These are phyloP conservation scores for Catocala fraxini DNA, from an alignment of 2,888 invertebrate genomes.

Conservation along the genomic window DNA sequence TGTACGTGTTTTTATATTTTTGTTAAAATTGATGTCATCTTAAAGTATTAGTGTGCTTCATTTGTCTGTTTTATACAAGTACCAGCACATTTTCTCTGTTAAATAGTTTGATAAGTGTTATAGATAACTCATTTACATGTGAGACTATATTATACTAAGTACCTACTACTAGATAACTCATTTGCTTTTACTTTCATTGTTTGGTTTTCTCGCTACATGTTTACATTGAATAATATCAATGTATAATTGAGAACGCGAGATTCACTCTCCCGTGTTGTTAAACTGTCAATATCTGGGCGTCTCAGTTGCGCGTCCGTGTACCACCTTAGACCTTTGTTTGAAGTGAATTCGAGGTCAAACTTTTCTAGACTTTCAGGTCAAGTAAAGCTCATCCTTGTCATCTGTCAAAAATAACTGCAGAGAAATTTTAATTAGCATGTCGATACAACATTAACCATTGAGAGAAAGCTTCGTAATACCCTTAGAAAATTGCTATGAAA, in stretches of 20 bases:
- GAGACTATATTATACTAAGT: no score
- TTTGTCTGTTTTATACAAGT: no score
- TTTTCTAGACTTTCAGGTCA: constrained; percentile 72
- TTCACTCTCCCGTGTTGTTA: constrained; percentile 25
- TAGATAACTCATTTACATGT: constrained; percentile 1
- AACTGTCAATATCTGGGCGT: constrained; percentile 34
- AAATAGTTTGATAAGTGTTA: background rate
- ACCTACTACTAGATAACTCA: background rate
- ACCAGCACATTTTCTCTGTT: no score
- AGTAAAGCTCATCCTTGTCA: constrained; percentile 59
- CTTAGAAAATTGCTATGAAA: constrained; percentile 42
- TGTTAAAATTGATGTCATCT: no score
- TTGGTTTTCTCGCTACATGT: constrained; percentile 20
- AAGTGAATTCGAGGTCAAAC: constrained; percentile 42
- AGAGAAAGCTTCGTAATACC: constrained; percentile 69
- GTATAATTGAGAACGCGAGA: constrained; percentile 19
- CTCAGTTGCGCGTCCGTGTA: constrained; percentile 17
- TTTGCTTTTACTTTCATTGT: constrained; percentile 27
- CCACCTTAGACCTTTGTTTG: constrained; percentile 45
- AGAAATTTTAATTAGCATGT: constrained; percentile 74
- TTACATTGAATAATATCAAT: constrained; percentile 32
- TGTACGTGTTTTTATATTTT: no score
- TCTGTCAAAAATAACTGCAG: constrained; percentile 62
- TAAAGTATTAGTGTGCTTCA: no score
- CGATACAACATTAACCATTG: constrained; percentile 53